phyloP scores from a whole-genome alignment of 2,888 invertebrate genomes.

The Plagiodera versicolora region DNA sequence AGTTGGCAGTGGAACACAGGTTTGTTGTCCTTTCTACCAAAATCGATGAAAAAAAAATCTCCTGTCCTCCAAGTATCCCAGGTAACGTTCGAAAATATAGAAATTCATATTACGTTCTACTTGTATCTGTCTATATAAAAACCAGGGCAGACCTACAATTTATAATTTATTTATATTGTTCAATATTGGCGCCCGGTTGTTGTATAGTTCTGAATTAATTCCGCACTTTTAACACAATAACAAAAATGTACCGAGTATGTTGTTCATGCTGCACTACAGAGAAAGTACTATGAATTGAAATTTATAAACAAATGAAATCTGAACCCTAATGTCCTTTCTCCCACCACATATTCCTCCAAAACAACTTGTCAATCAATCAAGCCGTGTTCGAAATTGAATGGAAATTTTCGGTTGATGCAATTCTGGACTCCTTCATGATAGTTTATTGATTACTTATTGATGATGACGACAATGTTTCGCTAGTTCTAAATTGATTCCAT shows the following conservation, averaged over 20 bases:
- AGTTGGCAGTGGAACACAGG: constrained; percentile 53
- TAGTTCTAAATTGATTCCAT: constrained; percentile 20
- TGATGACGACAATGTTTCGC: neutral
- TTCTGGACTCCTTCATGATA: constrained; percentile 35
- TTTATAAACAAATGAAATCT: neutral
- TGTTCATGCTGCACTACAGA: neutral
- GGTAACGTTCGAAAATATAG: constrained; percentile 15
- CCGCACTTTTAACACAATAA: too few relatives aligned
- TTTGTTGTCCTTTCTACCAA: constrained; percentile 47
- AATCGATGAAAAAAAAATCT: constrained; percentile 24
- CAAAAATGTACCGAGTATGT: too few relatives aligned
- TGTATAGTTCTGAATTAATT: too few relatives aligned
- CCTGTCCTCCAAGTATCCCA: constrained; percentile 13
- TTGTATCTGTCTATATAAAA: neutral
- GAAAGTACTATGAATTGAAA: neutral
- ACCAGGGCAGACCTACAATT: neutral
- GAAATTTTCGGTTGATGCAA: constrained; percentile 30
- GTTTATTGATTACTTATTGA: constrained; percentile 9
- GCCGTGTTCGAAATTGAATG: too few relatives aligned
- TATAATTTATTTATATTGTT: too few relatives aligned
- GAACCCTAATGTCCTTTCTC: neutral
- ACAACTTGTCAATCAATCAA: too few relatives aligned
- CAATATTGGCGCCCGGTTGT: too few relatives aligned
- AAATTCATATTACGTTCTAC: constrained; percentile 22
- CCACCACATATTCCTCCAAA: too few relatives aligned